Evolutionary conservation across 2,113 vertebrate genomes (phyloP).

Genomic region (Tragelaphus scriptus): DNA sequence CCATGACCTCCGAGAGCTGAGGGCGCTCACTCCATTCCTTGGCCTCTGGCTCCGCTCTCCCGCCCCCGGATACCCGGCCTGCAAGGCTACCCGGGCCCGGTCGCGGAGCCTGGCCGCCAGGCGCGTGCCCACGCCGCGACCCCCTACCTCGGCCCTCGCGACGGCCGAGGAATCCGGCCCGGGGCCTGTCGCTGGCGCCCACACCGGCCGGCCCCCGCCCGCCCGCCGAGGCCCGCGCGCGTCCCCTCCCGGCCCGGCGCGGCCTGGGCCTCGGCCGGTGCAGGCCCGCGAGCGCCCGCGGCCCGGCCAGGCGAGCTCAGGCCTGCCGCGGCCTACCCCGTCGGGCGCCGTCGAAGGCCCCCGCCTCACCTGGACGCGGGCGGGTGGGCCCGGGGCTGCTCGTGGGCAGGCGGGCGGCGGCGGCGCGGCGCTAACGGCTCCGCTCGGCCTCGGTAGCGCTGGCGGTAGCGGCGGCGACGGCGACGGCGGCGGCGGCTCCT

Average conservation of each 20-base stretch:
- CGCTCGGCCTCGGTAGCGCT: conserved; percentile 64
- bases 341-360: neutral
- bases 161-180: conserved; percentile 40
- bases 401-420: conserved; percentile 49
- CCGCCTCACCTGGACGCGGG: conserved; percentile 50
- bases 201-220: neutral
- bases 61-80: conserved; percentile 40
- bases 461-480: conserved; percentile 22
- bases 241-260: conserved; percentile 3
- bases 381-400: conserved; percentile 64
- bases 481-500: conserved; percentile 64
- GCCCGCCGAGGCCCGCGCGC: conserved; percentile 22
- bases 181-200: conserved; percentile 10
- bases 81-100: neutral
- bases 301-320: conserved; percentile 47
- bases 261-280: conserved; percentile 59
- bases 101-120: neutral
- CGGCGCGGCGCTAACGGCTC: conserved; percentile 61
- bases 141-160: conserved; percentile 40
- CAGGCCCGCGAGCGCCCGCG: conserved; percentile 55
- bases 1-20: conserved; percentile 53
- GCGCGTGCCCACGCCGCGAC: conserved; percentile 56
- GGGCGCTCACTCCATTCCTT: neutral
- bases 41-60: neutral
- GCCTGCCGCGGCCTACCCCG: conserved; percentile 66